A percentile compares a stretch with the other conserved stretches of the same genome.
Evolutionary conservation across 2,888 invertebrate genomes (phyloP).

Genomic region (Eledona agricola): DNA sequence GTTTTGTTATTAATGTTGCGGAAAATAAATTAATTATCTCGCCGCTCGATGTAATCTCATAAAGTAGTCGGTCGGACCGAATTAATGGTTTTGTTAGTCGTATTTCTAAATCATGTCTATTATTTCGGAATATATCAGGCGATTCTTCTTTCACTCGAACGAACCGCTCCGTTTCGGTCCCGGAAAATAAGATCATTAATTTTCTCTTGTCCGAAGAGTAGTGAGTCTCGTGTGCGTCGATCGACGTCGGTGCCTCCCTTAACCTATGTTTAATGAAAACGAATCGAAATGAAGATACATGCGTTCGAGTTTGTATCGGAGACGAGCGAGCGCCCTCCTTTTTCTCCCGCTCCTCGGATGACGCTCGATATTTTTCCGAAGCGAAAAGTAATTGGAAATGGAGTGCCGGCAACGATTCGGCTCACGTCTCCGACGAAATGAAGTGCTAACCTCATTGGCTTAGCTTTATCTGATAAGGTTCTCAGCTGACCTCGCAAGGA

Average conservation of each 20-base stretch:
- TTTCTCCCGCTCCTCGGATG: constrained; percentile 17
- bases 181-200: constrained; percentile 38
- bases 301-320: too few relatives aligned
- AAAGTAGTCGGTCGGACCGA: constrained; percentile 41
- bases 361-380: constrained; percentile 28
- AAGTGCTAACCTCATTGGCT: constrained; percentile 51
- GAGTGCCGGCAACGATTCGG: constrained; percentile 42
- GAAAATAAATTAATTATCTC: constrained; percentile 49
- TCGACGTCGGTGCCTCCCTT: constrained; percentile 14
- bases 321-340: constrained; percentile 10
- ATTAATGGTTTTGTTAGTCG: constrained; percentile 47
- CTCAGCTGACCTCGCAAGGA: constrained; percentile 40
- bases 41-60: constrained; percentile 36
- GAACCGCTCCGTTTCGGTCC: constrained; percentile 39
- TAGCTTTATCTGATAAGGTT: constrained; percentile 42
- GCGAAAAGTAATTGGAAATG: constrained; percentile 38
- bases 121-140: constrained; percentile 48
- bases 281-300: too few relatives aligned
- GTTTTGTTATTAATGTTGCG: constrained; percentile 46
- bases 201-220: constrained; percentile 16
- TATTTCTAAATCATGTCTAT: constrained; percentile 46
- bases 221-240: too few relatives aligned
- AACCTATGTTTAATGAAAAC: constrained; percentile 27
- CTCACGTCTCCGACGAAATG: constrained; percentile 50
- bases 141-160: constrained; percentile 41